A percentile compares a stretch with the other conserved stretches of the same genome.
Conservation (phyloP, 2,797 vertebrate species). For the Molossus molossus region DNA sequence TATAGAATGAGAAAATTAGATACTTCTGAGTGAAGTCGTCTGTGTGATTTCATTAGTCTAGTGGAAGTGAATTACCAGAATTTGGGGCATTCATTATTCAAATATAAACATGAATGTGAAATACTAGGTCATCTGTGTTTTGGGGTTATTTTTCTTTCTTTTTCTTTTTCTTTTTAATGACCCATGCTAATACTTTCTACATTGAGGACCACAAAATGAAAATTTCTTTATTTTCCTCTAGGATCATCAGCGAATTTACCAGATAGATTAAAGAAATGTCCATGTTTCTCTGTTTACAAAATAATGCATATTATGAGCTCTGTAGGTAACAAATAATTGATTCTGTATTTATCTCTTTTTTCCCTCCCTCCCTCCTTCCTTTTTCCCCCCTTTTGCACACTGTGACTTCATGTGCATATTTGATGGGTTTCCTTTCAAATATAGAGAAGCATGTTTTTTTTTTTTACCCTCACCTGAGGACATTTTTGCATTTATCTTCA, state of each 20-base stretch:
- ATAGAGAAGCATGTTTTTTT: constrained; percentile 21
- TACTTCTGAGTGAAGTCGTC: background rate
- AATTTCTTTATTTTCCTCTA: background rate
- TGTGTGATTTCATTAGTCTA: constrained; percentile 26
- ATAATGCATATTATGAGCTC: background rate
- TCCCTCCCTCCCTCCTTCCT: background rate
- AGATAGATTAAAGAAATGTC: background rate
- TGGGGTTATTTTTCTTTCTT: background rate
- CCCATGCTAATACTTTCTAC: background rate
- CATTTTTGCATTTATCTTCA: too few species aligned
- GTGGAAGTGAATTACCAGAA: constrained; percentile 27
- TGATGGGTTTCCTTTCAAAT: constrained; percentile 55
- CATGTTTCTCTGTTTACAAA: background rate
- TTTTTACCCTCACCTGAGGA: too few species aligned
- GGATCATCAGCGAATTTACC: background rate
- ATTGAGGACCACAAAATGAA: constrained; percentile 14
- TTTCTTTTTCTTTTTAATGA: background rate
- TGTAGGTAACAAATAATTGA: constrained; percentile 8
- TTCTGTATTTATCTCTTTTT: background rate
- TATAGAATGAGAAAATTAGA: background rate
- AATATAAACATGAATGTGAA: constrained; percentile 50
- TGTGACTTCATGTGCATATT: background rate
- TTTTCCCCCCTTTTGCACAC: background rate
- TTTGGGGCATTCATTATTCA: background rate
- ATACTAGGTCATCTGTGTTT: background rate